These are phyloP conservation scores for Crocodylus rhombifer DNA, from an alignment of 2,797 vertebrate genomes.

Conservation along the genomic window DNA sequence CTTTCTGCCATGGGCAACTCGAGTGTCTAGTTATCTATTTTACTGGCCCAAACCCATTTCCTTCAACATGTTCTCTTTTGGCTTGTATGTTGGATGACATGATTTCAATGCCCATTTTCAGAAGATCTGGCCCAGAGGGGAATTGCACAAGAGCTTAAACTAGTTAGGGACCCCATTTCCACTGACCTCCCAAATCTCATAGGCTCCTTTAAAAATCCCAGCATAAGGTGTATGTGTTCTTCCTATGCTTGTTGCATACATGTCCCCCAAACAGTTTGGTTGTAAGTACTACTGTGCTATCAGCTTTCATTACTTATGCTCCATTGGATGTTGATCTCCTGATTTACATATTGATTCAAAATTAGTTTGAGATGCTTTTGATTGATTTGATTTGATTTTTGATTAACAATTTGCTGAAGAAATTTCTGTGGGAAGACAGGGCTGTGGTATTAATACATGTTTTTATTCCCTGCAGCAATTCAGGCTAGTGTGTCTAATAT, in stretches of 20 bases:
- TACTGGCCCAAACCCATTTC: not conserved
- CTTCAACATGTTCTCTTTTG: not conserved
- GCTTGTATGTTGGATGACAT: accelerated
- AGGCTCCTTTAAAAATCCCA: not conserved
- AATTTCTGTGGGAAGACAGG: not conserved
- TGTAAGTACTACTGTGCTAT: not conserved
- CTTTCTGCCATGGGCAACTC: not conserved
- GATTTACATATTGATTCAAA: not conserved
- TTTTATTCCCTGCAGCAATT: not conserved
- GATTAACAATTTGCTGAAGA: not conserved
- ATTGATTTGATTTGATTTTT: not conserved
- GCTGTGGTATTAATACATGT: not conserved
- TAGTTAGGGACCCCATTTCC: accelerated
- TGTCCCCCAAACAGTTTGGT: not conserved
- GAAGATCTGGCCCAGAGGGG: not conserved
- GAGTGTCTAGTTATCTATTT: not conserved
- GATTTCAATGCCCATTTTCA: not conserved
- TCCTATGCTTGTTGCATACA: not conserved
- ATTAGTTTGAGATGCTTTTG: not conserved
- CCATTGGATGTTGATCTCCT: not conserved
- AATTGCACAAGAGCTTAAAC: not conserved
- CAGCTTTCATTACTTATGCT: not conserved
- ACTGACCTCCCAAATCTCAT: not conserved
- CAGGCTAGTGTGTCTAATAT: not conserved
- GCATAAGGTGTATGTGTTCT: not conserved